Conservation (phyloP, 2,113 vertebrate genomes). For the Sigmodon hispidus region DNA sequence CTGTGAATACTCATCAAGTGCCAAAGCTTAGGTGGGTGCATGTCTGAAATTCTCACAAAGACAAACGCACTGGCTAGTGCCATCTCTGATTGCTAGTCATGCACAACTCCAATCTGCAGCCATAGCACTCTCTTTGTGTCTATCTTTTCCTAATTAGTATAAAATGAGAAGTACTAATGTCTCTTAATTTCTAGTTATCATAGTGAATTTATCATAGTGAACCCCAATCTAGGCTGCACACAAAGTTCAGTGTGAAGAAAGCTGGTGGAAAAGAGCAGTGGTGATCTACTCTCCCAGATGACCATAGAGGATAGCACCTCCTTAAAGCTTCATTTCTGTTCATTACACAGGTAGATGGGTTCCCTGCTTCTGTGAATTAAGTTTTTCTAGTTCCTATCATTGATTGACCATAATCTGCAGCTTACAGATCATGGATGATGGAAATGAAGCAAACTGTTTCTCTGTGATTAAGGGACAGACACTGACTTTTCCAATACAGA, state of each 20-base stretch:
- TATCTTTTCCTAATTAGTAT: not conserved
- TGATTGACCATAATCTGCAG: not conserved
- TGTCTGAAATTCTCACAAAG: not conserved
- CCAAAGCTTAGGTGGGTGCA: not conserved
- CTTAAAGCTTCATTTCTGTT: not conserved
- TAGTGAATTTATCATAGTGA: not conserved
- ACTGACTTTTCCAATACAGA: too few species aligned
- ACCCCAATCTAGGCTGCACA: not conserved
- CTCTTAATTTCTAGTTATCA: not conserved
- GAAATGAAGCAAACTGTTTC: not conserved
- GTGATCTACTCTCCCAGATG: not conserved
- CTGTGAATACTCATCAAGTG: not conserved
- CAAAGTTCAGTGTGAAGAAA: not conserved
- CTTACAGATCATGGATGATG: not conserved
- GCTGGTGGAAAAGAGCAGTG: accelerated
- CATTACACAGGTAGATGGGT: not conserved
- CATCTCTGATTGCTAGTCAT: not conserved
- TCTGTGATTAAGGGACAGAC: not conserved
- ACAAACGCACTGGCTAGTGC: not conserved
- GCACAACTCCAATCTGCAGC: not conserved
- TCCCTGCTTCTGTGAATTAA: not conserved
- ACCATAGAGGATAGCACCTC: accelerated
- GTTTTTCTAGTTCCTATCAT: not conserved
- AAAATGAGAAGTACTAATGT: not conserved
- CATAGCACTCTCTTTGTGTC: not conserved